Conservation (phyloP, 2,113 vertebrate genomes). For the Enhydra lutris region DNA sequence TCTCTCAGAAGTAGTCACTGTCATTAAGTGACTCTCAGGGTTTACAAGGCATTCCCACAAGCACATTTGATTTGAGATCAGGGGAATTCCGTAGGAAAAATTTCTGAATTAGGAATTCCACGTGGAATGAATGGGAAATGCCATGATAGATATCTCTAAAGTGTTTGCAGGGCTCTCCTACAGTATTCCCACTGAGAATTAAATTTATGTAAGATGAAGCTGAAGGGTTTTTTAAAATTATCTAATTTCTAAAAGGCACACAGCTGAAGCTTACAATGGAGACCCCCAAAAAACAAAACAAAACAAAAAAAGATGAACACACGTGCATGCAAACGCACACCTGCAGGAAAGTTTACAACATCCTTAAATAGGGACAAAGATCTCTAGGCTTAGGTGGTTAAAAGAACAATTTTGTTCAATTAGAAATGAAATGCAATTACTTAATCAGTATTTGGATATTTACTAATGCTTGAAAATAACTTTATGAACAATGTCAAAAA, state of each 20-base stretch:
- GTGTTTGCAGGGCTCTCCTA: slow-evolving; percentile 33
- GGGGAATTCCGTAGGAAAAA: neutral
- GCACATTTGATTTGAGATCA: neutral
- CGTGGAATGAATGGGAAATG: neutral
- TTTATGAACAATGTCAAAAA: slow-evolving; percentile 14
- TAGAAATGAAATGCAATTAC: neutral
- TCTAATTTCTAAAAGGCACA: slow-evolving; percentile 17
- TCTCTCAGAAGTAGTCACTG: neutral
- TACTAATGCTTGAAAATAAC: neutral
- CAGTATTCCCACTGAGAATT: slow-evolving; percentile 54
- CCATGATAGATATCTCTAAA: neutral
- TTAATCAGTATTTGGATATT: neutral
- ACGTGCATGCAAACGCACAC: neutral
- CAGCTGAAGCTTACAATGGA: neutral
- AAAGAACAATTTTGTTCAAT: neutral
- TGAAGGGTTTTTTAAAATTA: slow-evolving; percentile 62
- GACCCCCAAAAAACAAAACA: neutral
- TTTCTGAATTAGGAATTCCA: slow-evolving; percentile 21
- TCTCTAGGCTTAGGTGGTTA: neutral
- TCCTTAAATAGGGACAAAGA: slow-evolving; percentile 31
- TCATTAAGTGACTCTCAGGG: neutral
- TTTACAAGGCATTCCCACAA: neutral
- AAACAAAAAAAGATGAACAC: neutral
- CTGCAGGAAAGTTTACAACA: slow-evolving; percentile 7
- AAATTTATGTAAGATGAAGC: slow-evolving; percentile 41